Base-by-base conservation (phyloP, 1,140 invertebrate genomes). In the Papilio machaon region DNA sequence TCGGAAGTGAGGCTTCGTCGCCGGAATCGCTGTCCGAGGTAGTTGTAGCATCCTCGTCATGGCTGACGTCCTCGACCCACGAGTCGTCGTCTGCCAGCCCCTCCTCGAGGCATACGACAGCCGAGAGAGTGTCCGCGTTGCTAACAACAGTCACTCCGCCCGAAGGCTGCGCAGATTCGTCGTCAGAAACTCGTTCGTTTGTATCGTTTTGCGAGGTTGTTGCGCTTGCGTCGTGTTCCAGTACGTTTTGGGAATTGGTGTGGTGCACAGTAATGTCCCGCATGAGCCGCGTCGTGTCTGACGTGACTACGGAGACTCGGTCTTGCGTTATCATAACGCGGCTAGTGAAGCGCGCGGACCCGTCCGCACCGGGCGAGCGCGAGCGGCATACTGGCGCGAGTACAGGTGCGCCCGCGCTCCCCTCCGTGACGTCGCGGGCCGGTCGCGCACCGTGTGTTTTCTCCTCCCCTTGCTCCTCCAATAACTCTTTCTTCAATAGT, bases 241-340 rank as follows among this genome's bases (percentile, higher is more conserved):
- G 83, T 84, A 92, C 94, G 89, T 90, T 90, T 84, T 93, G 89
- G 73, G 91, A 91, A 88, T 95, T 96, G 52, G 95, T 96, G 87
- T 96, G 96, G 67, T 95, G 94, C 87, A 96, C 95, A 81, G 95
- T 94, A 82, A 96, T 92, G 83, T 95, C 93, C 83, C 96, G 95
- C 88, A 97, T 95, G 82, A 97, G 94, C 83, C 95, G 96, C 84
- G 96, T 97, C 85, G 96, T 97, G 88, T 97, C 96, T 83, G 95
- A 96, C 81, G 96, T 96, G 86, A 97, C 96, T 73, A 97, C 96
- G 89, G 96, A 97, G 83, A 97, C 96, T 85, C 96, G 90, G 90
- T 97, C 97, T 93, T 97, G 96, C 84, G 97, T 98, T 93, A 98
- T 98, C 97, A 97, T 98, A 92, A 98, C 97, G 95, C 97, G 95